Percentiles rank a stretch among this genome's conserved stretches.
Conservation (phyloP, 2,113 vertebrate species). For the Cyanoramphus novaezelandiae region DNA sequence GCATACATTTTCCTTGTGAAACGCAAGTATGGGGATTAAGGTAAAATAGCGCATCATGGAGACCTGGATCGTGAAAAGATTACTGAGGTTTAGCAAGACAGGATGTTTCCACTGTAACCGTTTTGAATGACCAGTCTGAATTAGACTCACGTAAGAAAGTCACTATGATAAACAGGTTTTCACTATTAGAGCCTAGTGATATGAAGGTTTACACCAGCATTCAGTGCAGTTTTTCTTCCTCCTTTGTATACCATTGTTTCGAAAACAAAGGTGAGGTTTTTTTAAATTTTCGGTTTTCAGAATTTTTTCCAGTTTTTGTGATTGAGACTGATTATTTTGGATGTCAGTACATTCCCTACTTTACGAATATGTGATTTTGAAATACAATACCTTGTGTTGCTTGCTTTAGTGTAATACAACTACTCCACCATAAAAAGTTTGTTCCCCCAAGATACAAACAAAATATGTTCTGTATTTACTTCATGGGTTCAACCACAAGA, state of each 20-base stretch:
- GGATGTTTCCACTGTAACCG: neutral
- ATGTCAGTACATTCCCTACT: neutral
- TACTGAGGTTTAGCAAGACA: neutral
- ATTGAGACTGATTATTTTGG: neutral
- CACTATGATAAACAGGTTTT: neutral
- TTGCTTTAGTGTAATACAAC: neutral
- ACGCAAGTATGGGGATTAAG: neutral
- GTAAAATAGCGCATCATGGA: neutral
- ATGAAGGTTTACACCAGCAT: neutral
- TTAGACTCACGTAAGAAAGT: neutral
- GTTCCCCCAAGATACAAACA: slow-evolving; percentile 27
- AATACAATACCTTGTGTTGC: neutral
- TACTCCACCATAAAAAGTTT: slow-evolving; percentile 1
- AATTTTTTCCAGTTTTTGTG: neutral
- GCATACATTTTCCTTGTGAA: neutral
- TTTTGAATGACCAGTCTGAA: neutral
- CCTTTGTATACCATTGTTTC: neutral
- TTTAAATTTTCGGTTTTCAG: neutral
- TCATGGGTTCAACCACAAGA: neutral
- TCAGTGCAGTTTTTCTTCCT: neutral
- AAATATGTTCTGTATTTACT: slow-evolving; percentile 32
- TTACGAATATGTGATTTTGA: slow-evolving; percentile 4
- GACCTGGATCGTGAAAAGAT: neutral
- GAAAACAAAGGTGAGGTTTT: neutral
- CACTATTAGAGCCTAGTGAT: neutral